These are phyloP conservation scores for Didymodactylos carnosus DNA, from an alignment of 2,888 invertebrate genomes.

Conservation along the genomic window DNA sequence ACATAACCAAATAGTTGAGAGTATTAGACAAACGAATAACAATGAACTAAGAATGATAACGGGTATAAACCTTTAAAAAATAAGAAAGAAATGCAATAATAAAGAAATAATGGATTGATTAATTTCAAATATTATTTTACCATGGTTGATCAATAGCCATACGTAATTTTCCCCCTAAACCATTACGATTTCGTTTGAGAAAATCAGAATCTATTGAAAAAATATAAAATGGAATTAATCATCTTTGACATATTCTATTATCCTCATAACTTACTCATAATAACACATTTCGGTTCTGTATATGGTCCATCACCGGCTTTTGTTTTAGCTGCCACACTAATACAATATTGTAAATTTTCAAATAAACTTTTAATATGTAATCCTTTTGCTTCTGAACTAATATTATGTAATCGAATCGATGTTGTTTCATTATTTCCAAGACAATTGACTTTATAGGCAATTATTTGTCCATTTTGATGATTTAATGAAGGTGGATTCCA, in stretches of 20 bases:
- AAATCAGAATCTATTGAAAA: not conserved
- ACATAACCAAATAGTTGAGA: not conserved
- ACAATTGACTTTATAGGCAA: conserved; percentile 63
- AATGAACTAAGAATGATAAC: not conserved
- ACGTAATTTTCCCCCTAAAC: not conserved
- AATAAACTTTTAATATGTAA: conserved; percentile 70
- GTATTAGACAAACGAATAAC: not conserved
- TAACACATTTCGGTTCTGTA: not conserved
- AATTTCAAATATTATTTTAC: not conserved
- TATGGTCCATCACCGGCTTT: conserved; percentile 53
- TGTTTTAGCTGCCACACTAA: conserved; percentile 70
- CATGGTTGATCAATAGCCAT: not conserved
- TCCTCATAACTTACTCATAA: not conserved
- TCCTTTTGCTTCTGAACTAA: conserved; percentile 69
- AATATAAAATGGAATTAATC: not conserved
- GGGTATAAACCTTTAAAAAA: not conserved
- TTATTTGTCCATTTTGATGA: conserved; percentile 57
- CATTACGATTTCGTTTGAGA: not conserved
- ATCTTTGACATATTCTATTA: not conserved
- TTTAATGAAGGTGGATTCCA: conserved; percentile 63
- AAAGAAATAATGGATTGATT: not conserved
- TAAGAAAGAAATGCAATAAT: not conserved
- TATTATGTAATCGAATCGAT: conserved; percentile 45
- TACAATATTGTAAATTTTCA: conserved; percentile 61
- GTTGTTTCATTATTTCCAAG: conserved; percentile 47